phyloP scores from a whole-genome alignment of 2,113 vertebrate species.

The Spheniscus mendiculus region DNA sequence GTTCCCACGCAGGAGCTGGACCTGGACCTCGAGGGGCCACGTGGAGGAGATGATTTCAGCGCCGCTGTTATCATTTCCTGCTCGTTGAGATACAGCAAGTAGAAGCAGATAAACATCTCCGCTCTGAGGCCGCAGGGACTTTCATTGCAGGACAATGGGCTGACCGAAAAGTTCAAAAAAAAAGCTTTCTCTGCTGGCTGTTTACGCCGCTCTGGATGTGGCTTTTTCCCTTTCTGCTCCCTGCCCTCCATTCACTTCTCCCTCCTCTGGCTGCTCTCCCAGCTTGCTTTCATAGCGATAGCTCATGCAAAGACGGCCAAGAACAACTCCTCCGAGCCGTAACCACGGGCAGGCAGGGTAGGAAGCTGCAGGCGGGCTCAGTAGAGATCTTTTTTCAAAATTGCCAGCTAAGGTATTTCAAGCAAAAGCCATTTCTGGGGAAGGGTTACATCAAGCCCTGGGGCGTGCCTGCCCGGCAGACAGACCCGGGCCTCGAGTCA shows the following conservation, averaged over 20 bases:
- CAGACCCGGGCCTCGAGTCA: rapidly evolving
- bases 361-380: neutral
- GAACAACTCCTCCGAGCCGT: neutral
- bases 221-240: neutral
- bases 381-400: too few relatives aligned
- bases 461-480: rapidly evolving
- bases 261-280: neutral
- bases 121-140: neutral
- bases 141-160: neutral
- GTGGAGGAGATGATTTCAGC: neutral
- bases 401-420: neutral
- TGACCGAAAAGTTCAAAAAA: neutral
- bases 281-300: neutral
- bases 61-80: neutral
- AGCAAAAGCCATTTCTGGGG: neutral
- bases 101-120: neutral
- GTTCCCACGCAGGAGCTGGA: neutral
- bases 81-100: rapidly evolving
- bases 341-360: neutral
- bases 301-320: rapidly evolving
- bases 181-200: neutral
- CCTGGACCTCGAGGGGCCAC: neutral
- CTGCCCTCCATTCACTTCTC: neutral
- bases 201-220: neutral
- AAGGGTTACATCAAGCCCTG: neutral